These are phyloP conservation scores for Phoxinus phoxinus DNA, from an alignment of 2,113 vertebrate genomes.

Conservation along the genomic window DNA sequence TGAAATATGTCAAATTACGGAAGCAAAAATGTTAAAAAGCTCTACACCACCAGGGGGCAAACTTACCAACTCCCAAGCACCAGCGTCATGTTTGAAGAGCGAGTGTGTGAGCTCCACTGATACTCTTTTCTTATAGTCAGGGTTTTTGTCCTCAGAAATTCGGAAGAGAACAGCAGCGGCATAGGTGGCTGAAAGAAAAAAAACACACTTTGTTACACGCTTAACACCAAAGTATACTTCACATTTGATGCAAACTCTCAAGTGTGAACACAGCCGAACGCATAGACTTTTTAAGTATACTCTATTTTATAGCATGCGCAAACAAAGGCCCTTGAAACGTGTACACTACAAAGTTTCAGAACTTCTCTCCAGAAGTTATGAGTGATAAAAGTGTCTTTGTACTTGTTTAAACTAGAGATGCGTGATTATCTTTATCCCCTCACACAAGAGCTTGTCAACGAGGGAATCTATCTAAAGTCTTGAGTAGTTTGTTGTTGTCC, in stretches of 20 bases:
- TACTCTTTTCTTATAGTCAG: constrained; percentile 91
- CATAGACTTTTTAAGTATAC: background rate
- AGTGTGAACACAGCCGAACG: background rate
- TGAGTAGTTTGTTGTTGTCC: no score
- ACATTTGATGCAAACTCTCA: no score
- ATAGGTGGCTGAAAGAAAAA: constrained; percentile 83
- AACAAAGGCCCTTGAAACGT: no score
- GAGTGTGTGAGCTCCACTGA: constrained; percentile 97
- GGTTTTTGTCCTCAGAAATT: constrained; percentile 94
- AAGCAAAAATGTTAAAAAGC: background rate
- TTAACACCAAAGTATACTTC: background rate
- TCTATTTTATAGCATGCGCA: no score
- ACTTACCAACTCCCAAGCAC: constrained; percentile 92
- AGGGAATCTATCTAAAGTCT: no score
- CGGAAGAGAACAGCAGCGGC: constrained; percentile 94
- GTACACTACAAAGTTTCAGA: background rate
- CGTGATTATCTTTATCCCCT: no score
- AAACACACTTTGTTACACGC: background rate
- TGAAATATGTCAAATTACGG: background rate
- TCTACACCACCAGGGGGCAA: constrained; percentile 43
- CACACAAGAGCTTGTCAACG: no score
- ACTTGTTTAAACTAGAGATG: no score
- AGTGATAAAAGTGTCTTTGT: no score
- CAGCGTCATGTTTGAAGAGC: constrained; percentile 91
- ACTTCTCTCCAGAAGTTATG: no score